Evolutionary conservation across 2,797 vertebrate species (phyloP), one percentile per base, ranked within the genome.

Genomic region (Choloepus didactylus): DNA sequence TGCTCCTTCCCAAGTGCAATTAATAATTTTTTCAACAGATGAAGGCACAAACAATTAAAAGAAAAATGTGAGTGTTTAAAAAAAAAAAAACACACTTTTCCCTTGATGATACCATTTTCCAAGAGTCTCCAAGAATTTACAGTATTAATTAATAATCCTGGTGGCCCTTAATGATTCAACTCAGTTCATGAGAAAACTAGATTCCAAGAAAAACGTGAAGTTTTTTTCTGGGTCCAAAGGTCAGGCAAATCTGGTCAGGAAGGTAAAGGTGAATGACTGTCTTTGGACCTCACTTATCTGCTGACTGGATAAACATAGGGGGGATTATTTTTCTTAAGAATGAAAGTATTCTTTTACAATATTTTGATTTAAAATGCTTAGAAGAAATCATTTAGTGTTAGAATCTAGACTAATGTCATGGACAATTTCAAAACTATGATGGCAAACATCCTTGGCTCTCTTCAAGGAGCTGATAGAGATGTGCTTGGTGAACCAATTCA

Each of bases 401-500:
- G 69, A 96, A 80, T 90, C 62, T 88, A 59, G 69, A 72, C 19
- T 94, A 94, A 46, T 9, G 95, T 92, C 35, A 51, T 75, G 90
- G 93, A 95, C 64, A 93, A 92, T 97, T 96, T 96, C 92, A 73
- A 96, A 93, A 97, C 38, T 96, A 81, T 89, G 91, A 96, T 92
- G 97, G 95, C 96, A 96, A 44, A 89, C 79, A 46, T 0, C 0
- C 46, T 93, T 92, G 75, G 73, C 75, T 66, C 54, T 97, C 77
- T 95, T 94, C 67, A 91, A 64, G 69, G 77, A 96, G 44, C 92
- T 56, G 56, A 92, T 91, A 95, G 59, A 97, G 91, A 96, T 95
- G 96, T 88, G 75, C 93, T 97, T 97, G 84, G 59, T 0, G 23
- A 97, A 96, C 89, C 77, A 97, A 97, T 98, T 97, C 84, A 94